Conservation (phyloP, 2,113 vertebrate genomes). For the Pachyramphus minor region DNA sequence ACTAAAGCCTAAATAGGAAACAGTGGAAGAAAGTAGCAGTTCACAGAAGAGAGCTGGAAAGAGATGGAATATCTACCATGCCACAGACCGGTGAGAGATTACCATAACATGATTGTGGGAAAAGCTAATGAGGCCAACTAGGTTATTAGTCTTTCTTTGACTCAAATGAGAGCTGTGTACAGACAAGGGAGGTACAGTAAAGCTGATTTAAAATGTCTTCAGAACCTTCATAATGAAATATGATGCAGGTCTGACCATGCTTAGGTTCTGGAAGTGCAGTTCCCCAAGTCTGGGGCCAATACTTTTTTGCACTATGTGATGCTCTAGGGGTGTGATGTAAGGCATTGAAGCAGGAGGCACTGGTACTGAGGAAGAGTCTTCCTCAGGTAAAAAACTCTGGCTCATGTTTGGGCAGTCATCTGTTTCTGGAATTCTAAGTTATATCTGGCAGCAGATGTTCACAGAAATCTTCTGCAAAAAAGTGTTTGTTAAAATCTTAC, state of each 20-base stretch:
- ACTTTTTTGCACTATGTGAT: background rate
- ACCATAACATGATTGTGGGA: background rate
- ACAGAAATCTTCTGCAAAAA: background rate
- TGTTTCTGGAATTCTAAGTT: background rate
- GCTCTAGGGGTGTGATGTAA: background rate
- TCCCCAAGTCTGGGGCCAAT: rapidly evolving
- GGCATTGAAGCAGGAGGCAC: background rate
- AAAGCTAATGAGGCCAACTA: background rate
- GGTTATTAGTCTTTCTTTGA: background rate
- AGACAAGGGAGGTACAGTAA: background rate
- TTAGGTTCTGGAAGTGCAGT: background rate
- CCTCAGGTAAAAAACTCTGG: background rate
- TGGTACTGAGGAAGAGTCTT: background rate
- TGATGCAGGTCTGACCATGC: background rate
- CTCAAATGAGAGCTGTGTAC: background rate
- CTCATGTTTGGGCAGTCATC: background rate
- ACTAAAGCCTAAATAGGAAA: background rate
- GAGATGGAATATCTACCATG: rapidly evolving
- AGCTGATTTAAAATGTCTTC: background rate
- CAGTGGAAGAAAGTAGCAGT: background rate
- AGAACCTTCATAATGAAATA: background rate
- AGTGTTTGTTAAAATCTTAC: background rate
- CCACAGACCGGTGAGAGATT: background rate
- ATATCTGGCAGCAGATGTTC: background rate
- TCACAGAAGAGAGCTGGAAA: background rate